Conservation (phyloP, 2,888 invertebrate genomes). For the Liopterus haemorrhoidalis region DNA sequence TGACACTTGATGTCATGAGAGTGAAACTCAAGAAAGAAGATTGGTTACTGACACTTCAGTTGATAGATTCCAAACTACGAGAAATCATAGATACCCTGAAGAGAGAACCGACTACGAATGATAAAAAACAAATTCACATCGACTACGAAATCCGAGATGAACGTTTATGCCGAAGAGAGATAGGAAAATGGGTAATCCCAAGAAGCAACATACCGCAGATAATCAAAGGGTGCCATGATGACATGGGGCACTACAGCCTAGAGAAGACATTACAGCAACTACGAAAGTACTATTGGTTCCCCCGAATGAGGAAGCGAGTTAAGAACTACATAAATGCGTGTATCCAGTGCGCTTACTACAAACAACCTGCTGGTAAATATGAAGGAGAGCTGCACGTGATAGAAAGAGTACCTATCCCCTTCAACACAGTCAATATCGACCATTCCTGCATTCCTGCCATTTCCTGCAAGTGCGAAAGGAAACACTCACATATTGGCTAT, state of each 20-base stretch:
- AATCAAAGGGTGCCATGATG: slow-evolving; percentile 37
- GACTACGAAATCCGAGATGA: slow-evolving; percentile 15
- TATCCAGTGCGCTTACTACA: slow-evolving; percentile 36
- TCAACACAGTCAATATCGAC: slow-evolving; percentile 42
- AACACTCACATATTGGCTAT: slow-evolving; percentile 38
- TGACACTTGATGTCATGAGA: not conserved
- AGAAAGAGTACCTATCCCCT: slow-evolving; percentile 38
- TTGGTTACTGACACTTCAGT: slow-evolving; percentile 10
- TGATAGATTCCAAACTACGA: slow-evolving; percentile 3
- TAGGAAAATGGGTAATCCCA: slow-evolving; percentile 35
- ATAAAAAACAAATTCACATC: slow-evolving; percentile 12
- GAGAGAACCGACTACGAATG: slow-evolving; percentile 1
- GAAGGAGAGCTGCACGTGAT: slow-evolving; percentile 36
- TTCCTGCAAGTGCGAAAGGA: slow-evolving; percentile 35
- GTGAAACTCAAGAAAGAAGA: slow-evolving; percentile 10
- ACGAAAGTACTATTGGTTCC: slow-evolving; percentile 35
- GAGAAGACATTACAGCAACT: slow-evolving; percentile 35
- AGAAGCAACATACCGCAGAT: slow-evolving; percentile 34
- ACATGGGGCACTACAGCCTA: slow-evolving; percentile 37
- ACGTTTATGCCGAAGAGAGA: slow-evolving; percentile 5
- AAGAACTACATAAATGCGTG: slow-evolving; percentile 34
- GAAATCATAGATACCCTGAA: slow-evolving; percentile 2
- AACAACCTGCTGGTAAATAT: slow-evolving; percentile 29
- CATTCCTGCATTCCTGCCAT: slow-evolving; percentile 43
- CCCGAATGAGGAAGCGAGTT: slow-evolving; percentile 33